phyloP scores from a whole-genome alignment of 2,797 vertebrate genomes.

The Poecilia picta region DNA sequence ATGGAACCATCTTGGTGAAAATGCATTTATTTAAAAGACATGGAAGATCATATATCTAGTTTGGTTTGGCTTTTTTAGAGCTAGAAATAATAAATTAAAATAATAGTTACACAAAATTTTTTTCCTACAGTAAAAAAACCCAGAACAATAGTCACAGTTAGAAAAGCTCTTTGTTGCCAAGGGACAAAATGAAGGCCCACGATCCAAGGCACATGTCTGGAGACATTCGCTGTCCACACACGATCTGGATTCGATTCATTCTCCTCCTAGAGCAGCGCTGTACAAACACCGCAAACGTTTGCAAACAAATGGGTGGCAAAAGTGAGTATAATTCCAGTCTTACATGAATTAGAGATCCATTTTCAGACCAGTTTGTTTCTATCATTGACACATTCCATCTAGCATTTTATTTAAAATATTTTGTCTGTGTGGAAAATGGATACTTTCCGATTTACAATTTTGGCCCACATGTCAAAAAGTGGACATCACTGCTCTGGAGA shows the following conservation, averaged over 20 bases:
- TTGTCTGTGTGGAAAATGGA: not conserved
- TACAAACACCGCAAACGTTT: not conserved
- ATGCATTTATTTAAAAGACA: slow-evolving; percentile 71
- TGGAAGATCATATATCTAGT: slow-evolving; percentile 48
- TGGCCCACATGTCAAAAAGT: not conserved
- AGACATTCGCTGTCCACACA: slow-evolving; percentile 55
- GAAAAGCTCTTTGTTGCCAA: slow-evolving; percentile 41
- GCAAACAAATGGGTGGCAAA: no score
- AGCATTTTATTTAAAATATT: not conserved
- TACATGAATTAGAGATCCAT: not conserved
- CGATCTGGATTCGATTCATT: slow-evolving; percentile 25
- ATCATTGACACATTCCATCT: not conserved
- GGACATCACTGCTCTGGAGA: slow-evolving; percentile 14
- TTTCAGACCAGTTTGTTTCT: not conserved
- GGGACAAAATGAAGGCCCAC: slow-evolving; percentile 39
- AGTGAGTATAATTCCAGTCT: not conserved
- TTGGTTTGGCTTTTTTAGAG: slow-evolving; percentile 54
- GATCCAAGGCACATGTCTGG: slow-evolving; percentile 67
- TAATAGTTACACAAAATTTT: slow-evolving; percentile 45
- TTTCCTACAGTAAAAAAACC: slow-evolving; percentile 55
- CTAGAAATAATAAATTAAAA: slow-evolving; percentile 74
- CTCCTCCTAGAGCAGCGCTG: slow-evolving; percentile 1
- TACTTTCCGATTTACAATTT: not conserved
- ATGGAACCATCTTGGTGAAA: slow-evolving; percentile 31
- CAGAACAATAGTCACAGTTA: slow-evolving; percentile 63